Evolutionary conservation across 1,140 invertebrate genomes (phyloP).

Genomic region (Lucilia cuprina): DNA sequence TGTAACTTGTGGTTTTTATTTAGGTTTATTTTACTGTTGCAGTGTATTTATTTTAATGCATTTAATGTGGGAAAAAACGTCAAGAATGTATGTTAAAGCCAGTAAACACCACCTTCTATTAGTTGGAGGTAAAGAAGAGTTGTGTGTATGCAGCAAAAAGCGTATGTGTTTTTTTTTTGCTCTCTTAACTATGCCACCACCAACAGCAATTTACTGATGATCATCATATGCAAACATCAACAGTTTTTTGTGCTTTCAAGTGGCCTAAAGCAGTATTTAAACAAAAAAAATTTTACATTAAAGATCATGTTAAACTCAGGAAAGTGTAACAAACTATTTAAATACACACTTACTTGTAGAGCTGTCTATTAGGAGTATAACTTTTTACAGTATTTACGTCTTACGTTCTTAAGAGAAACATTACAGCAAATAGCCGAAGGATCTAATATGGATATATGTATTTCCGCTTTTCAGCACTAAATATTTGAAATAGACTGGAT

Average conservation of each 20-base stretch:
- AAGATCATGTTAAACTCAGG: neutral
- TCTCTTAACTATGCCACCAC: neutral
- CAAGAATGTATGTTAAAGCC: slow-evolving; percentile 51
- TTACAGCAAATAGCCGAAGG: no score
- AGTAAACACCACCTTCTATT: neutral
- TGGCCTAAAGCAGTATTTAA: neutral
- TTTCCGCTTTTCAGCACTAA: no score
- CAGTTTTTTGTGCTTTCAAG: neutral
- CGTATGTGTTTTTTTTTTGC: neutral
- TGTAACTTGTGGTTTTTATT: neutral
- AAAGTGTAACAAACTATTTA: neutral
- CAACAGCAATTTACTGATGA: neutral
- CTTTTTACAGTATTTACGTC: no score
- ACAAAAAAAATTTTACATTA: neutral
- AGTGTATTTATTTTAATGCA: slow-evolving; percentile 36
- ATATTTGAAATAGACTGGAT: no score
- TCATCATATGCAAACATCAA: slow-evolving; percentile 19
- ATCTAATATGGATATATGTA: no score
- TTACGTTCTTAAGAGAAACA: no score
- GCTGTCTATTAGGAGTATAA: no score
- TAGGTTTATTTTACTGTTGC: neutral
- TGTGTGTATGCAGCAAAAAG: neutral
- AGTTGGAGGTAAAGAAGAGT: neutral
- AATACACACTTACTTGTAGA: neutral
- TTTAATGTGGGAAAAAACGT: slow-evolving; percentile 61